A percentile compares a stretch with the other conserved stretches of the same genome.
Conservation (phyloP, 2,113 vertebrate species). For the Nematolebias whitei region DNA sequence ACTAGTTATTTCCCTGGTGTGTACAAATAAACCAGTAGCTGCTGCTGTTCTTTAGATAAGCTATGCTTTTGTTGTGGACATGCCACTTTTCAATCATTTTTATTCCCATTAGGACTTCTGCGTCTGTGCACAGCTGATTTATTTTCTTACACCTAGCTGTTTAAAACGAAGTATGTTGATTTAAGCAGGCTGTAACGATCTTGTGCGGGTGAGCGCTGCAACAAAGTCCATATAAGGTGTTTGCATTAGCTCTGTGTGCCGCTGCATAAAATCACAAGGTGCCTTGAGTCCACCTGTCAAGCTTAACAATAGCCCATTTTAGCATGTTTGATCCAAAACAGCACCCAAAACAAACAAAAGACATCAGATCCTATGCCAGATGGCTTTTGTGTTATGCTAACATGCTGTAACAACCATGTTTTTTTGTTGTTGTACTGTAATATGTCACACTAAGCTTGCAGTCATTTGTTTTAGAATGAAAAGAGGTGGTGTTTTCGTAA, state of each 20-base stretch:
- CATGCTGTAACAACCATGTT: slow-evolving; percentile 49
- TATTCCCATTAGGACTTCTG: neutral
- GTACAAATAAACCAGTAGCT: slow-evolving; percentile 8
- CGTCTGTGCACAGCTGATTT: slow-evolving; percentile 9
- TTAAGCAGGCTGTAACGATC: slow-evolving; percentile 26
- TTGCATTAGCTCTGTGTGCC: slow-evolving; percentile 28
- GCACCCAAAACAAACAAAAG: slow-evolving; percentile 43
- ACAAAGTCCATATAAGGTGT: slow-evolving; percentile 62
- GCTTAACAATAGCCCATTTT: slow-evolving; percentile 47
- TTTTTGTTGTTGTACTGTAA: slow-evolving; percentile 66
- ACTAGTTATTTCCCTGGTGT: slow-evolving; percentile 35
- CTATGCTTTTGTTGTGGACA: slow-evolving; percentile 28
- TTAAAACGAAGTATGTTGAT: slow-evolving; percentile 38
- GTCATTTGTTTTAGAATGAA: slow-evolving; percentile 47
- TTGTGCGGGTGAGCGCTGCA: slow-evolving; percentile 13
- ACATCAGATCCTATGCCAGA: slow-evolving; percentile 42
- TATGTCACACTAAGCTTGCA: slow-evolving; percentile 48
- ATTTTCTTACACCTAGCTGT: slow-evolving; percentile 35
- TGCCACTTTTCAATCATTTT: neutral
- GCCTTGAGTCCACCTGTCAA: slow-evolving; percentile 70
- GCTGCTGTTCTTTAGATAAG: slow-evolving; percentile 16
- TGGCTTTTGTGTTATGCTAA: slow-evolving; percentile 53
- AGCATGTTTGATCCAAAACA: slow-evolving; percentile 49
- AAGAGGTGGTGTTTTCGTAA: slow-evolving; percentile 62
- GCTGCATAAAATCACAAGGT: slow-evolving; percentile 71